Base-by-base conservation (phyloP, 2,113 vertebrate genomes). In the Rutilus rutilus region DNA sequence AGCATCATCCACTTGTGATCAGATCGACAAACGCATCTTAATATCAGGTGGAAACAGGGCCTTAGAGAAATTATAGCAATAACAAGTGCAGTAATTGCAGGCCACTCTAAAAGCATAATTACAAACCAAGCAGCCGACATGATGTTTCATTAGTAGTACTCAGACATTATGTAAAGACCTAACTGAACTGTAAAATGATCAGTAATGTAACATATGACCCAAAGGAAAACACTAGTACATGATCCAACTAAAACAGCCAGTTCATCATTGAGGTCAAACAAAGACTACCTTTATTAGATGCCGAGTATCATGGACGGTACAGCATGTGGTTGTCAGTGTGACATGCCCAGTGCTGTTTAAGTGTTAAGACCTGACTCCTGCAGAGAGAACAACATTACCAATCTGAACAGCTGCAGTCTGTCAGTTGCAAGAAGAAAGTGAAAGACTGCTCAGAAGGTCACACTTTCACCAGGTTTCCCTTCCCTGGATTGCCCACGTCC, bases 381-480 rank as follows among this genome's bases (percentile, higher is more conserved):
- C 23, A 81, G 52, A 59, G 54, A 60, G 33, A 19, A 11, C 47
- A 23, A 87, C 78, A 25, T 15, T 36, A 65, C 25, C 17, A 23
- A 80, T 10, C 50, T 52, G 76, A 69, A 36, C 62, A 86, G 30
- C 36, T 75, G 59, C 85, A 80, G 82, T 75, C 82, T 82, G 36
- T 86, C 87, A 77, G 30, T 50, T 59, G 33, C 23, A 25, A 19
- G 67, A 23, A 45, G 57, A 69, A 82, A 52, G 27, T 36, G 45
- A 69, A 6, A n/a, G n/a, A 81, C 19, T 14, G 42, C 42, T 64
- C 25, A 83, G 39, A 83, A 65, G 75, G n/a, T 69, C 82, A 47
- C 60, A 64, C 42, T 78, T 39, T 62, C 21, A 7, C 78, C 21
- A 39, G 23, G 73, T 77, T 83, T 74, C 50, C 0, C 42, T n/a